Conservation (phyloP, 2,797 vertebrate species). For the Chanos chanos region DNA sequence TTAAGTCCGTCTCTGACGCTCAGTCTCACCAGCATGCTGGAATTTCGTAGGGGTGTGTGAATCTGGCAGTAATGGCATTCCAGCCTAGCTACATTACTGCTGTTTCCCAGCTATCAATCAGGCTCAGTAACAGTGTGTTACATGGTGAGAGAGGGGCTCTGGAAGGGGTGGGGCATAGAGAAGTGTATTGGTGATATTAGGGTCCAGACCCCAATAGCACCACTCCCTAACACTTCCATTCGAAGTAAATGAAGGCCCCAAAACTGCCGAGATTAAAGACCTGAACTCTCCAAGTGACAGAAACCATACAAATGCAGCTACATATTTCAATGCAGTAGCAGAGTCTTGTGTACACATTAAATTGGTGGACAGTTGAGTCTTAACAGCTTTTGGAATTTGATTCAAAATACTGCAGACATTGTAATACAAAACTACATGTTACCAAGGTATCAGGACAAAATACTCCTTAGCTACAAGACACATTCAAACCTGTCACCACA, state of each 20-base stretch:
- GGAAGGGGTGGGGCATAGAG: constrained; percentile 29
- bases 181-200: constrained; percentile 45
- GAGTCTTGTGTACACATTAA: neutral
- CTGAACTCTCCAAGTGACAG: too few species aligned
- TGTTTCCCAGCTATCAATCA: constrained; percentile 72
- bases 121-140: constrained; percentile 40
- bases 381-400: too few species aligned
- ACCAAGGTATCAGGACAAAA: too few species aligned
- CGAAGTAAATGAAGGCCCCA: constrained; percentile 23
- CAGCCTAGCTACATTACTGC: constrained; percentile 64
- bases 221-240: constrained; percentile 32
- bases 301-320: constrained; percentile 5
- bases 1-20: constrained; percentile 62
- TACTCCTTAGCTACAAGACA: too few species aligned
- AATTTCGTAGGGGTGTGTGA: constrained; percentile 75
- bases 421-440: too few species aligned
- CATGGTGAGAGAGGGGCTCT: constrained; percentile 36
- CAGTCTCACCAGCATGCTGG: constrained; percentile 61
- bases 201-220: constrained; percentile 37
- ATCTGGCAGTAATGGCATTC: constrained; percentile 73
- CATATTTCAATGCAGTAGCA: neutral
- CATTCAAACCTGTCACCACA: too few species aligned
- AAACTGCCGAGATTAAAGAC: constrained; percentile 27
- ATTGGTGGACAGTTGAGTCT: too few species aligned
- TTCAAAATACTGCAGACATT: too few species aligned